Conservation (phyloP, 2,113 vertebrate species). For the Cranoglanis bouderius region DNA sequence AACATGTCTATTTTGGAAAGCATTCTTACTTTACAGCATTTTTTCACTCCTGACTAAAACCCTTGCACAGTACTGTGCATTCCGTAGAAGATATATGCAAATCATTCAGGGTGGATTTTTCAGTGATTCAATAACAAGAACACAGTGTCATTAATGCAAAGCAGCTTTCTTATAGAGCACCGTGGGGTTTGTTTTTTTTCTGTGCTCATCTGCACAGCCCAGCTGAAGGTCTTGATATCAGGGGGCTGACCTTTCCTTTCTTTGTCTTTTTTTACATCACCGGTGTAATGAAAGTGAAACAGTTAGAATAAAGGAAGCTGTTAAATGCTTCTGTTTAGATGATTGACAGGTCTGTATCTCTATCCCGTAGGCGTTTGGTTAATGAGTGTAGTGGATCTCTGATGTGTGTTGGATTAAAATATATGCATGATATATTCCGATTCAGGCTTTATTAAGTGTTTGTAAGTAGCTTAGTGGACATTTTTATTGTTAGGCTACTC, state of each 20-base stretch:
- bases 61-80: too few species aligned
- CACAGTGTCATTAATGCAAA: not conserved
- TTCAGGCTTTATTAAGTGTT: not conserved
- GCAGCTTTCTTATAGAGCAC: not conserved
- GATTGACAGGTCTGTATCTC: not conserved
- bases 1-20: too few species aligned
- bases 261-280: not conserved
- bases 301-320: not conserved
- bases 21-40: too few species aligned
- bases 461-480: not conserved
- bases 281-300: not conserved
- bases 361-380: not conserved
- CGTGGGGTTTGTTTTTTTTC: not conserved
- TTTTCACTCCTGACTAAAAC: too few species aligned
- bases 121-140: not conserved
- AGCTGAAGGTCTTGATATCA: not conserved
- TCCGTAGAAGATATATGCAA: too few species aligned
- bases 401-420: not conserved
- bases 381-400: not conserved
- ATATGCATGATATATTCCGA: not conserved
- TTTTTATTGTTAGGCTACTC: not conserved
- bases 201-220: not conserved
- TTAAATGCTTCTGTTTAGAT: not conserved
- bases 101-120: not conserved
- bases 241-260: not conserved